Base-by-base conservation (phyloP, 2,113 vertebrate species). In the Synodontis membranacea region DNA sequence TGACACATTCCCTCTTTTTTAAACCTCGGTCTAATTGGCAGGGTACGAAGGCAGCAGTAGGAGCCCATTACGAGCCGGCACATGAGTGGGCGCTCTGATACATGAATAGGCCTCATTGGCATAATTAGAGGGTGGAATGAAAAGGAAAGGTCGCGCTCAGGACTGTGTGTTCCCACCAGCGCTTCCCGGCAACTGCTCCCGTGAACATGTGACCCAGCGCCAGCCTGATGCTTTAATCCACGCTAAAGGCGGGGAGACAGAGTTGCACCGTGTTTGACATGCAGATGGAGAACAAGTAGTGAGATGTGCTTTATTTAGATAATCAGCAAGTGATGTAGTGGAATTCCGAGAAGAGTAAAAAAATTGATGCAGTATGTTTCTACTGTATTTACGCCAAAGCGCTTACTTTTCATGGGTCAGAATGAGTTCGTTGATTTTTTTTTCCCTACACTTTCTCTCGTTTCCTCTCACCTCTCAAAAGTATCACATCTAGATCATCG, bases 61-160 rank as follows among this genome's bases (percentile, higher is more conserved):
- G 85, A 68, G 64, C 78, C 64, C 68, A 62, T 80, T 74, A 84
- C 14, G 12, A 62, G 44, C 72, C 68, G 46, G 81, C 44, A 42
- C 42, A 48, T n/a, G 50, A 87, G 72, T 75, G 50, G 84, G 78
- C 60, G 83, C 80, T 80, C 56, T 74, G 54, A 72, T 75, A 87
- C 72, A 82, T 86, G 79, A 72, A 81, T 72, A 86, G 48, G 48
- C 62, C 78, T 81, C 64, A 58, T 81, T 28, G 62, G 85, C 19
- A 66, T 86, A 86, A 86, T 86, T 86, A 81, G 37, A 70, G 64
- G 80, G 79, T 54, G 82, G 88, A 87, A 75, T 56, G 52, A 75
- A 87, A 79, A 83, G 76, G 74, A 89, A 87, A 75, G 83, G 58
- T 85, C 84, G 17, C 2, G 23, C 75, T 37, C n/a, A 46, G 56